A percentile compares a stretch with the other conserved stretches of the same genome.
Conservation (phyloP, 2,888 invertebrate genomes). For the Pandemis cinnamomeana region DNA sequence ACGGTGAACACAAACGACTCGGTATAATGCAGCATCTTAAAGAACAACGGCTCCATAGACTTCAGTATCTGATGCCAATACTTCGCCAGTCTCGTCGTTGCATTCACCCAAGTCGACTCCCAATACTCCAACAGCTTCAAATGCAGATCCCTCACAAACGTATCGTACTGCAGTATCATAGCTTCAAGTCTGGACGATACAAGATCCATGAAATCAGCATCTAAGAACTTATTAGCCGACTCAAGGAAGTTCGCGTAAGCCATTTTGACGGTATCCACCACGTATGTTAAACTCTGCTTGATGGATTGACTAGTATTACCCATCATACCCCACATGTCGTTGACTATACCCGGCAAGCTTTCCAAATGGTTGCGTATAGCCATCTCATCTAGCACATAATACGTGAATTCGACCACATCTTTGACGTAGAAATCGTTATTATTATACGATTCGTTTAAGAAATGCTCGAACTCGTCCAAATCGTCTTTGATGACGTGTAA, state of each 20-base stretch:
- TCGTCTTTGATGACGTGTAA: conserved; percentile 90
- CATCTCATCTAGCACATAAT: conserved; percentile 90
- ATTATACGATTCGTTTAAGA: conserved; percentile 90
- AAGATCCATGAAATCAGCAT: conserved; percentile 90
- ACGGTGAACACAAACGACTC: conserved; percentile 90
- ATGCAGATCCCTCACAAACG: conserved; percentile 90
- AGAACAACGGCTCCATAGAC: conserved; percentile 90
- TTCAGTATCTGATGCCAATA: conserved; percentile 90
- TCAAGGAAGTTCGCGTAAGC: conserved; percentile 89
- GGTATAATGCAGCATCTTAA: conserved; percentile 89
- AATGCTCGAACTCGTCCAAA: conserved; percentile 87
- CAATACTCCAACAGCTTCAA: conserved; percentile 86
- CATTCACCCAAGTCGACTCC: conserved; percentile 89
- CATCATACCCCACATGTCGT: conserved; percentile 94
- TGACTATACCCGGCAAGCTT: conserved; percentile 90
- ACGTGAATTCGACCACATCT: conserved; percentile 88
- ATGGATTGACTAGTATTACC: conserved; percentile 92
- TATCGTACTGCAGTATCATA: conserved; percentile 90
- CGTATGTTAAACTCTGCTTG: conserved; percentile 89
- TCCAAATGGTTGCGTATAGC: conserved; percentile 91
- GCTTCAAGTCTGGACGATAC: conserved; percentile 88
- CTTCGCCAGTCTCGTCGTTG: conserved; percentile 85
- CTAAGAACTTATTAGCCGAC: conserved; percentile 87
- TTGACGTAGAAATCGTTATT: conserved; percentile 93
- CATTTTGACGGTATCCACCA: conserved; percentile 88